A percentile compares a stretch with the other conserved stretches of the same genome.
These are phyloP conservation scores for Takifugu flavidus DNA, from an alignment of 2,113 vertebrate genomes.

Conservation along the genomic window DNA sequence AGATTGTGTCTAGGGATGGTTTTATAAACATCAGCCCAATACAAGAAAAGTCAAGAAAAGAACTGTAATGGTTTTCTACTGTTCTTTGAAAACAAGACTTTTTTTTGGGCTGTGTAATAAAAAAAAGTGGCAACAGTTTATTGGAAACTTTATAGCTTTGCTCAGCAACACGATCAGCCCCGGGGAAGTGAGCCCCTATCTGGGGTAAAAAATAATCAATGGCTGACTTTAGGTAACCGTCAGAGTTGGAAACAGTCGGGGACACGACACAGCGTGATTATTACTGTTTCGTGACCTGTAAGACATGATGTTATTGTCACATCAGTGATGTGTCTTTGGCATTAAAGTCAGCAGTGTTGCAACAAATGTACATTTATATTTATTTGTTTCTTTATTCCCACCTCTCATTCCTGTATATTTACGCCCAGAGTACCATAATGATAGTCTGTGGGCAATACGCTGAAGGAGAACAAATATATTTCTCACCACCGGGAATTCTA, in stretches of 20 bases:
- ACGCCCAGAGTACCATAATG: conserved; percentile 7
- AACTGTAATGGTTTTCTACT: background rate
- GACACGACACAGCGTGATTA: no score
- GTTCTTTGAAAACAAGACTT: conserved; percentile 15
- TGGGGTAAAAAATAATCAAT: conserved; percentile 64
- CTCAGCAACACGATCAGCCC: conserved; percentile 52
- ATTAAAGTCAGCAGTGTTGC: no score
- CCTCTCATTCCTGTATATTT: conserved; percentile 1
- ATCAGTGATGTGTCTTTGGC: conserved; percentile 1
- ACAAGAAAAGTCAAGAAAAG: no score
- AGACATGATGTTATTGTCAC: no score
- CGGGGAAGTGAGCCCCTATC: conserved; percentile 42
- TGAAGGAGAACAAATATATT: conserved; percentile 36
- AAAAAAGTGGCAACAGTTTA: conserved; percentile 30
- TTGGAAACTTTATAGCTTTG: conserved; percentile 42
- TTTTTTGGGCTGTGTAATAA: conserved; percentile 23
- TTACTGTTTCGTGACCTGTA: no score
- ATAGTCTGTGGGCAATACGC: conserved; percentile 4
- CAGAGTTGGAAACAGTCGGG: conserved; percentile 2
- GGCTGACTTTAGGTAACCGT: conserved; percentile 38
- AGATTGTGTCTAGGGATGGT: no score
- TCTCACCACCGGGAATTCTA: conserved; percentile 13
- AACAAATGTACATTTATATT: background rate
- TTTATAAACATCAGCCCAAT: no score
- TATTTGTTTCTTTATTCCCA: background rate